phyloP scores from a whole-genome alignment of 2,888 invertebrate species.

The Rambutsinella grinnellia region DNA sequence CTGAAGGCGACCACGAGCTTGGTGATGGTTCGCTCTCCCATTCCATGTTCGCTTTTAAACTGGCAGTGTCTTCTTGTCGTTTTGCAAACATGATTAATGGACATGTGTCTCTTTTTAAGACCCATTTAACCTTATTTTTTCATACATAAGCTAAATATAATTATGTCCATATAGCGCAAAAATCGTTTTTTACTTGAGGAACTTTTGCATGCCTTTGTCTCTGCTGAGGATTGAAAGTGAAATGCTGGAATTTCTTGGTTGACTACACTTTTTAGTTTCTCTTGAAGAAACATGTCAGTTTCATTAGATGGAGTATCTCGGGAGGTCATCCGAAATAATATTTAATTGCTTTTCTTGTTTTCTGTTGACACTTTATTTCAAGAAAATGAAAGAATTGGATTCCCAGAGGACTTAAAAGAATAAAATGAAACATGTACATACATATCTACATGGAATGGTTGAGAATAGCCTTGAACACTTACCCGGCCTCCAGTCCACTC shows the following conservation, averaged over 20 bases:
- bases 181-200: too few species aligned
- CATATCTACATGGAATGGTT: constrained; percentile 66
- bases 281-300: constrained; percentile 2
- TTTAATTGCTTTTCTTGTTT: not conserved
- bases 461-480: constrained; percentile 68
- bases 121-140: constrained; percentile 7
- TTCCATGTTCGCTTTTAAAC: not conserved
- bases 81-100: constrained; percentile 32
- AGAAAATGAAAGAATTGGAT: too few species aligned
- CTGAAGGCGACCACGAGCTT: not conserved
- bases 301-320: not conserved
- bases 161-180: too few species aligned
- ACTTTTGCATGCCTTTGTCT: too few species aligned
- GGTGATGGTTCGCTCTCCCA: not conserved
- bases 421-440: too few species aligned
- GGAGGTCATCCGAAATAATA: not conserved
- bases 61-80: not conserved
- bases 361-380: not conserved
- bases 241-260: not conserved
- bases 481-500: constrained; percentile 65
- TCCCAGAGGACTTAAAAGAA: not conserved
- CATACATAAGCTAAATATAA: too few species aligned
- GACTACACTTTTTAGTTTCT: not conserved
- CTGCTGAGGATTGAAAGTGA: not conserved
- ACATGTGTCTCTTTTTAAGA: constrained; percentile 18